Evolutionary conservation across 2,113 vertebrate species (phyloP).

Genomic region (Apistogramma diplotaenia): DNA sequence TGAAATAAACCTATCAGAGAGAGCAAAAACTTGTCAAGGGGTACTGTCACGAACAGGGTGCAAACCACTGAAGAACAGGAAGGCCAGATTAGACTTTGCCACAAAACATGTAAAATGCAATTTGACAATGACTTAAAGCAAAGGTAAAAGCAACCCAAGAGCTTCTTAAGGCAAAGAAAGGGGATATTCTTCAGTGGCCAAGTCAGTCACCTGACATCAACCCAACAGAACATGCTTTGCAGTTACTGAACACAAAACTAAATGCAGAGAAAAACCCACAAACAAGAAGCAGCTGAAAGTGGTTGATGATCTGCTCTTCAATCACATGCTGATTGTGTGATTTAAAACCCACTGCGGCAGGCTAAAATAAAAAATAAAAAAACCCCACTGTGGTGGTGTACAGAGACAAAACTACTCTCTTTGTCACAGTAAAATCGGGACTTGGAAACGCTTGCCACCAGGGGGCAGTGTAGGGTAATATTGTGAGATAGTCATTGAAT

Average conservation of each 20-base stretch:
- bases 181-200: neutral
- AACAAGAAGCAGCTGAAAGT: neutral
- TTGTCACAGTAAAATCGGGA: neutral
- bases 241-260: neutral
- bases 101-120: neutral
- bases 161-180: neutral
- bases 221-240: too few species aligned
- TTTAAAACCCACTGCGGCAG: neutral
- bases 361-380: too few species aligned
- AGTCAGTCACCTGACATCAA: neutral
- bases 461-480: constrained; percentile 54
- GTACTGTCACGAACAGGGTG: neutral
- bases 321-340: neutral
- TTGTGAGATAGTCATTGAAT: neutral
- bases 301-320: neutral
- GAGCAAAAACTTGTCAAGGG: neutral
- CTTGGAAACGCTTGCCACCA: constrained; percentile 12
- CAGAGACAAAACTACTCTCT: neutral
- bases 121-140: neutral
- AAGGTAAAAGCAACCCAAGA: neutral
- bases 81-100: neutral
- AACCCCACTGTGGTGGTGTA: neutral
- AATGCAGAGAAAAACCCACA: neutral
- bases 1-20: neutral
- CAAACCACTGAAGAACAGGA: neutral